These are phyloP conservation scores for Arctopsyche grandis DNA, from an alignment of 1,140 invertebrate genomes.

Conservation along the genomic window DNA sequence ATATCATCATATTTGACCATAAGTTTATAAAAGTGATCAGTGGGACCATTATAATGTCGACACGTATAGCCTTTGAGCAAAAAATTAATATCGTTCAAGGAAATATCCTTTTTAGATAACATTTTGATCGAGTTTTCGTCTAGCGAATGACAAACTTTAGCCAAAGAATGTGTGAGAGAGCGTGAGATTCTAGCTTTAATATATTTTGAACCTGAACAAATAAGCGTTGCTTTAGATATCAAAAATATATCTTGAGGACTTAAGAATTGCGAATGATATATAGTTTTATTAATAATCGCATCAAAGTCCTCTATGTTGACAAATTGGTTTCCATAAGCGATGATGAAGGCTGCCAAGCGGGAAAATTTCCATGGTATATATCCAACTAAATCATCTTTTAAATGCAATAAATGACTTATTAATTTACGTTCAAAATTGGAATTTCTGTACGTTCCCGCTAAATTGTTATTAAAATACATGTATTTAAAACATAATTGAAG, in stretches of 20 bases:
- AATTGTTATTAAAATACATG: constrained; percentile 60
- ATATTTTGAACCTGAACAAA: neutral
- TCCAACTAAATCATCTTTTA: constrained; percentile 53
- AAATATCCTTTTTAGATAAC: neutral
- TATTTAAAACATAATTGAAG: constrained; percentile 58
- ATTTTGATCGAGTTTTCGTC: neutral
- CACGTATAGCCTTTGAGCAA: neutral
- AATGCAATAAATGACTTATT: constrained; percentile 55
- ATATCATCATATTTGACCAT: neutral
- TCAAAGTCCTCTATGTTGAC: constrained; percentile 47
- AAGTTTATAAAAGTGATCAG: neutral
- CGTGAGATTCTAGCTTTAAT: neutral
- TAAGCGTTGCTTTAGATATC: constrained; percentile 24
- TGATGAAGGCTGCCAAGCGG: constrained; percentile 57
- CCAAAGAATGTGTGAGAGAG: neutral
- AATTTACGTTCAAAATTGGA: constrained; percentile 59
- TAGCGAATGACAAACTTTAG: neutral
- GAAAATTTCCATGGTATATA: constrained; percentile 57
- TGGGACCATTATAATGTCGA: neutral
- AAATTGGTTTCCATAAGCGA: constrained; percentile 55
- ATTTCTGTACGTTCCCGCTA: constrained; percentile 58
- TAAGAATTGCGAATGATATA: constrained; percentile 47
- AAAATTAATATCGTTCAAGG: neutral
- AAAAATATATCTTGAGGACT: constrained; percentile 3
- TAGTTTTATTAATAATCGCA: constrained; percentile 47